Evolutionary conservation across 1,140 invertebrate genomes (phyloP), one percentile per base, ranked within the genome.

Genomic region (Drosophila persimilis): DNA sequence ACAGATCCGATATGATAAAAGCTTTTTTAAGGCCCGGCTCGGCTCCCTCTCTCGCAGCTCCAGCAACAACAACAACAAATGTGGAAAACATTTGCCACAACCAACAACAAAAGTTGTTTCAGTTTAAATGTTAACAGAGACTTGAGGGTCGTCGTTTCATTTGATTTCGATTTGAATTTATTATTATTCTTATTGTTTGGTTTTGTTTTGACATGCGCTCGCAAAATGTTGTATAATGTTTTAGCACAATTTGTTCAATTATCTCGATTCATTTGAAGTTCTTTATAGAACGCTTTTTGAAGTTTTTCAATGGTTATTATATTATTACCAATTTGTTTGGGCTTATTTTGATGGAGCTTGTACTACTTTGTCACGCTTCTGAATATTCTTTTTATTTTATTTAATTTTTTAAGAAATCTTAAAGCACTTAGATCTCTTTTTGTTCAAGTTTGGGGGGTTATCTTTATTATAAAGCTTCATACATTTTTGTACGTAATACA

Each of bases 11-110:
- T 63, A 50, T 74, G 59, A 65, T 1, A 51, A 78, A 73, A 84
- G 80, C 70, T 72, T 63, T 71, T 77, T 74, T 56, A 43, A 44
- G 60, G 59, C 63, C 62, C 61, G 62, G 70, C 71, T 69, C 46
- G 52, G 62, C 29, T 31, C 9, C 11, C 35, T 39, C 35, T 13
- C 35, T 39, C 4, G 11, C 35, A 13, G 11, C 20, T 11, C 5
- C 5, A 11, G 13, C 5, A 11, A 39, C 11, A 9, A 13, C 3
- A 39, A 39, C 11, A 39, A 24, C 55, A 54, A 58, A 64, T 43
- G 47, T 71, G 46, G 56, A 81, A 76, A 67, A 60, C 55, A 76
- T 54, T 51, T 22, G 15, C 17, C 26, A 50, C 22, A 58, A 63
- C 35, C 35, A 47, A 29, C 26, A 65, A 61, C n/a, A 65, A 73